Percentiles rank a stretch among this genome's conserved stretches.
Conservation (phyloP, 2,113 vertebrate species). For the Melanotaenia duboulayi region DNA sequence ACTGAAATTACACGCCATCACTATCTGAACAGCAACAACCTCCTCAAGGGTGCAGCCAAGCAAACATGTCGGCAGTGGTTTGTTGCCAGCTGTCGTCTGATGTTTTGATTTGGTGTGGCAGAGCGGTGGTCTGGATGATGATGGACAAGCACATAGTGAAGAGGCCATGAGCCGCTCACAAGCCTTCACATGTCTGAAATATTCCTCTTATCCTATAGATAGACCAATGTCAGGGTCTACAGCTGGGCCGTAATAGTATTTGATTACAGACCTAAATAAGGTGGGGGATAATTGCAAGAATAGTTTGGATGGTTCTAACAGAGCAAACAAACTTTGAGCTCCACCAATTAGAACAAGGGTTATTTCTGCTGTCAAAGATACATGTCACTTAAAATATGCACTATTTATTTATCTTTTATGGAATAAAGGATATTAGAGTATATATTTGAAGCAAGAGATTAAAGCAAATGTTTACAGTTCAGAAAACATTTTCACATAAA, state of each 20-base stretch:
- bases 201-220: conserved; percentile 50
- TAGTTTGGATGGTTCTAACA: conserved; percentile 43
- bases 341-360: not conserved
- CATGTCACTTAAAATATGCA: not conserved
- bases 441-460: too few relatives aligned
- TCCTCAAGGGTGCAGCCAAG: conserved; percentile 30
- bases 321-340: not conserved
- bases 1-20: not conserved
- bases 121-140: conserved; percentile 17
- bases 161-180: conserved; percentile 11
- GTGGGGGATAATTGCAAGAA: conserved; percentile 23
- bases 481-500: not conserved
- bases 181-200: conserved; percentile 30
- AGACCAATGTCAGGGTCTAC: conserved; percentile 17
- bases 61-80: conserved; percentile 4
- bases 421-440: not conserved
- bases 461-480: too few relatives aligned
- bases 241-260: conserved; percentile 23
- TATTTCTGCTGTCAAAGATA: conserved; percentile 6
- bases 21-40: conserved; percentile 4
- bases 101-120: conserved; percentile 47
- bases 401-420: not conserved
- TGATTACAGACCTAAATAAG: conserved; percentile 52
- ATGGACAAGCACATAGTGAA: conserved; percentile 27
- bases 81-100: conserved; percentile 51